These are phyloP conservation scores for Sarcophaga carnaria DNA, from an alignment of 2,888 invertebrate species.

Conservation along the genomic window DNA sequence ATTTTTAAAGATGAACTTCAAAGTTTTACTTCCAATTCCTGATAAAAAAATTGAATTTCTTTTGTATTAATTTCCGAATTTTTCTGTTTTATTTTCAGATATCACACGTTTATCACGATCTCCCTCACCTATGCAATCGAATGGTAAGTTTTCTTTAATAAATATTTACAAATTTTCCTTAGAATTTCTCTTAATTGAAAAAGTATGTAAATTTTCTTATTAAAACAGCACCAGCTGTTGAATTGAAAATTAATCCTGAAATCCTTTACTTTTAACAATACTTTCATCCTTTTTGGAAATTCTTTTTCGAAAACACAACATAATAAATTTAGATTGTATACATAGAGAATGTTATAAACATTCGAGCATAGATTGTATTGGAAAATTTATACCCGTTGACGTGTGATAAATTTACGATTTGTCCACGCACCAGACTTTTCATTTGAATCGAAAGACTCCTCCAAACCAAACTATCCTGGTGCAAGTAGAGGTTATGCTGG, in stretches of 20 bases:
- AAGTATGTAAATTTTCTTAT: background rate
- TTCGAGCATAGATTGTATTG: conserved; percentile 10
- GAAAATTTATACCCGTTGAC: conserved; percentile 63
- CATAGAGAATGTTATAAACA: too few relatives aligned
- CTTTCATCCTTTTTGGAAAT: background rate
- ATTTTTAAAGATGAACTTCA: too few relatives aligned
- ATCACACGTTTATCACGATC: conserved; percentile 88
- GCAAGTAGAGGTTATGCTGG: too few relatives aligned
- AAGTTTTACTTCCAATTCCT: too few relatives aligned
- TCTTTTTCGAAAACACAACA: too few relatives aligned
- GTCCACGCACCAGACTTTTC: conserved; percentile 72
- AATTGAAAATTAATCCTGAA: background rate
- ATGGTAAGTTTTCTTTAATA: conserved; percentile 84
- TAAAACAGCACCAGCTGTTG: background rate
- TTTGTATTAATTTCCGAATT: conserved; percentile 34
- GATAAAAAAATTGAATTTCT: background rate
- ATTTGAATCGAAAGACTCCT: background rate
- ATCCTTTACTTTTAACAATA: background rate
- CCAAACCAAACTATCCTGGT: background rate
- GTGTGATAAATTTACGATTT: conserved; percentile 78
- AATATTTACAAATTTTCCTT: background rate
- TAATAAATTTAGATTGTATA: too few relatives aligned
- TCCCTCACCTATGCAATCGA: conserved; percentile 89
- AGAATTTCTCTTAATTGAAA: background rate
- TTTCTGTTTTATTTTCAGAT: conserved; percentile 75